Evolutionary conservation across 2,113 vertebrate genomes (phyloP).

Genomic region (Sander vitreus): DNA sequence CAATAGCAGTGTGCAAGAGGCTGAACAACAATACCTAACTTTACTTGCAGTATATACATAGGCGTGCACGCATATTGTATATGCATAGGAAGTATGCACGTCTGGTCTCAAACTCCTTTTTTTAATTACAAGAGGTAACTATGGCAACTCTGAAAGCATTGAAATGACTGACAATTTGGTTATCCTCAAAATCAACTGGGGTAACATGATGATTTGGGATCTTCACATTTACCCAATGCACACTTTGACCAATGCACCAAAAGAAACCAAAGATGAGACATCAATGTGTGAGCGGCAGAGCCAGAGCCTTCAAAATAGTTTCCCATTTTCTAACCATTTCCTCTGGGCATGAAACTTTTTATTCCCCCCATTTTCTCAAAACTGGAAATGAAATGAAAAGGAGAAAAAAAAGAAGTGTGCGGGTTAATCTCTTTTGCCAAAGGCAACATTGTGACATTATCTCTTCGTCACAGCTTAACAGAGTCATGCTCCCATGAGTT

Average conservation of each 20-base stretch:
- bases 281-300: slow-evolving; percentile 18
- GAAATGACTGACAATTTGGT: not conserved
- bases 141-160: slow-evolving; percentile 2
- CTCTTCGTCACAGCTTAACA: slow-evolving; percentile 66
- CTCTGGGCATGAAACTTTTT: slow-evolving; percentile 55
- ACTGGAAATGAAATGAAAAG: slow-evolving; percentile 67
- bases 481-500: slow-evolving; percentile 30
- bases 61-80: not conserved
- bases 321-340: slow-evolving; percentile 55
- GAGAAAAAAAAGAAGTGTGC: slow-evolving; percentile 37
- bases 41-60: not conserved
- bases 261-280: slow-evolving; percentile 36
- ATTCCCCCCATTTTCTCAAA: slow-evolving; percentile 55
- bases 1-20: not conserved
- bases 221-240: not conserved
- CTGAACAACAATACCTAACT: not conserved
- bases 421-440: slow-evolving; percentile 60
- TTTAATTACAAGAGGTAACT: not conserved
- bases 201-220: not conserved
- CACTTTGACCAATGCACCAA: slow-evolving; percentile 1
- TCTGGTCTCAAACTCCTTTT: not conserved
- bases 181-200: not conserved
- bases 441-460: slow-evolving; percentile 62
- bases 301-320: slow-evolving; percentile 37
- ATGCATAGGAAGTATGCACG: not conserved